Evolutionary conservation across 2,888 invertebrate genomes (phyloP), one percentile per base, ranked within the genome.

Genomic region (Auanema freiburgensis): DNA sequence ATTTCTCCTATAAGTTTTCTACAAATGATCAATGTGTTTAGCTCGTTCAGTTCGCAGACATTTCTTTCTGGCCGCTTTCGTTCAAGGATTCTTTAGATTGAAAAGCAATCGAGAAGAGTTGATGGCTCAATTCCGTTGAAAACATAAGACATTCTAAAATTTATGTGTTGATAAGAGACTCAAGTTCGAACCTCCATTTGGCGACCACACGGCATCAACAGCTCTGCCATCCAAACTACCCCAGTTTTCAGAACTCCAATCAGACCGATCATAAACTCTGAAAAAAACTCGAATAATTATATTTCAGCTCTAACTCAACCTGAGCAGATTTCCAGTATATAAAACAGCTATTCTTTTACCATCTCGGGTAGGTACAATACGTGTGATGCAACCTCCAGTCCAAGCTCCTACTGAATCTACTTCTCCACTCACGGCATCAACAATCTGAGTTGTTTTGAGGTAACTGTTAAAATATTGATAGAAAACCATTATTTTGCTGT

Each of bases 201-300:
- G 55, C 2, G 46, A 43, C 60, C 60, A 60, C 16, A 54, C 54
- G 25, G 54, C 60, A 16, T 53, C 60, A 14, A 55, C 18, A 18
- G 53, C 60, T 21, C 60, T 14, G 8, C 60, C 60, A 33, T 53
- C 51, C 40, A 55, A 16, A 1, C 42, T 21, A 5, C 53, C 18
- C 18, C 53, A 43, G 14, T 54, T 60, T 40, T 60, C 54, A 33
- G 24, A 24, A n/a, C 51, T 49, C 60, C 60, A 60, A n/a, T 53
- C 41, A 11, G 43, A 23, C 21, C 60, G 24, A 16, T 60, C 44
- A 41, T 44, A 60, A 11, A 60, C 43, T 21, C 60, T 59, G 43
- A 16, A 59, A 33, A 23, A 49, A 33, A 16, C 18, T 16, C 10
- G 25, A 52, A 14, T 18, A n/a, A 25, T 10, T 8, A 25, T n/a